These are phyloP conservation scores for Gymnoscopelus microlampas DNA, from an alignment of 2,797 vertebrate species.

Conservation along the genomic window DNA sequence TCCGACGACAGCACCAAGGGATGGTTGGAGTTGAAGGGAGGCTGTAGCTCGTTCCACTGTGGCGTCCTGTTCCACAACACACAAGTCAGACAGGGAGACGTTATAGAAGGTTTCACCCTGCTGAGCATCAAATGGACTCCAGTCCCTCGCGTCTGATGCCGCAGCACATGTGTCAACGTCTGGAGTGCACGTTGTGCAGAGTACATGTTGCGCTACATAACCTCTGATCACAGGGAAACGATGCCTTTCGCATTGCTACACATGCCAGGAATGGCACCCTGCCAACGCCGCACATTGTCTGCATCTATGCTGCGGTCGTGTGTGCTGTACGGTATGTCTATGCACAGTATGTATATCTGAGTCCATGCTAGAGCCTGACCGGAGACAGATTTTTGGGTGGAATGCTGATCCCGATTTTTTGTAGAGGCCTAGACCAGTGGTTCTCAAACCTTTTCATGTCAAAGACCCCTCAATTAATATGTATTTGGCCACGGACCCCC, in stretches of 20 bases:
- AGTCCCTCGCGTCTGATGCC: constrained; percentile 15
- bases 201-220: constrained; percentile 1
- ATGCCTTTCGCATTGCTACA: background rate
- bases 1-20: constrained; percentile 93
- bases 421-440: no score
- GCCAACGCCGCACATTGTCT: background rate
- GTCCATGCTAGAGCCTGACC: background rate
- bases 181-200: background rate
- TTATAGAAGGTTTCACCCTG: constrained; percentile 38
- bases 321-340: background rate
- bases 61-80: constrained; percentile 85
- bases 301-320: background rate
- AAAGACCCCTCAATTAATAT: no score
- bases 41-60: constrained; percentile 98
- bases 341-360: background rate
- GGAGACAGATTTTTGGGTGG: no score
- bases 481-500: no score
- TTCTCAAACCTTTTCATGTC: no score
- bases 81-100: constrained; percentile 49
- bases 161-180: constrained; percentile 20
- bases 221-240: background rate
- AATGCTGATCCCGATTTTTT: no score
- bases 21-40: constrained; percentile 95
- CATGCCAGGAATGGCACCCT: background rate
- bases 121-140: constrained; percentile 50